These are phyloP conservation scores for Tachuris rubrigastra DNA, from an alignment of 2,113 vertebrate species.

Conservation along the genomic window DNA sequence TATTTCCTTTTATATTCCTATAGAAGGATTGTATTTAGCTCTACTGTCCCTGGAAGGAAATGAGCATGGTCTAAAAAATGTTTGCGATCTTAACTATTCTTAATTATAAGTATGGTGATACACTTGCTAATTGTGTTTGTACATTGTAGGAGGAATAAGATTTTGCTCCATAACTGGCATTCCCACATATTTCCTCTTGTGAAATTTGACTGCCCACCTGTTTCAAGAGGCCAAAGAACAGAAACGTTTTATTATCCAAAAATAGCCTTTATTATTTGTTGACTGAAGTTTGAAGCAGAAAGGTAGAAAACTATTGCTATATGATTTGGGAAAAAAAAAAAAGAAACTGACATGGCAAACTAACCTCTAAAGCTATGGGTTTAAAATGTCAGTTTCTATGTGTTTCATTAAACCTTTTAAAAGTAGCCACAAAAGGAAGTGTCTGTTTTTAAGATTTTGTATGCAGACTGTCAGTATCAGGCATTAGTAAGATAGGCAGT, in stretches of 20 bases:
- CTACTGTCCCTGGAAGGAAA: neutral
- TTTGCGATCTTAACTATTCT: neutral
- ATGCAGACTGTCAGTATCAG: slow-evolving; percentile 64
- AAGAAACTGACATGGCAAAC: neutral
- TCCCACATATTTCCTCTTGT: neutral
- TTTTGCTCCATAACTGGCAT: rapidly evolving
- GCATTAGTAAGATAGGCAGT: slow-evolving; percentile 61
- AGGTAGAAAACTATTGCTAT: slow-evolving; percentile 1
- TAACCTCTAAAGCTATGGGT: slow-evolving; percentile 31
- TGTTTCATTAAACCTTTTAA: slow-evolving; percentile 68
- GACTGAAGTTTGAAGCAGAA: slow-evolving; percentile 10
- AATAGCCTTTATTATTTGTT: slow-evolving; percentile 17
- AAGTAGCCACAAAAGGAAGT: slow-evolving; percentile 39
- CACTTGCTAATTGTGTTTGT: neutral
- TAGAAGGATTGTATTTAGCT: neutral
- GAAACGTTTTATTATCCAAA: neutral
- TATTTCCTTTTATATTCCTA: neutral
- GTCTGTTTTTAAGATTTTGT: slow-evolving; percentile 61
- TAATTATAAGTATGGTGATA: neutral
- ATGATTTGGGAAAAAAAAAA: neutral
- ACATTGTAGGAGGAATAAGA: neutral
- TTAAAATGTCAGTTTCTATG: slow-evolving; percentile 23
- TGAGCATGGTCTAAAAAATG: neutral
- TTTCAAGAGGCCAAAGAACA: neutral
- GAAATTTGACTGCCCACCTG: neutral